Base-by-base conservation (phyloP, 2,797 vertebrate species). In the Podarcis lilfordi region DNA sequence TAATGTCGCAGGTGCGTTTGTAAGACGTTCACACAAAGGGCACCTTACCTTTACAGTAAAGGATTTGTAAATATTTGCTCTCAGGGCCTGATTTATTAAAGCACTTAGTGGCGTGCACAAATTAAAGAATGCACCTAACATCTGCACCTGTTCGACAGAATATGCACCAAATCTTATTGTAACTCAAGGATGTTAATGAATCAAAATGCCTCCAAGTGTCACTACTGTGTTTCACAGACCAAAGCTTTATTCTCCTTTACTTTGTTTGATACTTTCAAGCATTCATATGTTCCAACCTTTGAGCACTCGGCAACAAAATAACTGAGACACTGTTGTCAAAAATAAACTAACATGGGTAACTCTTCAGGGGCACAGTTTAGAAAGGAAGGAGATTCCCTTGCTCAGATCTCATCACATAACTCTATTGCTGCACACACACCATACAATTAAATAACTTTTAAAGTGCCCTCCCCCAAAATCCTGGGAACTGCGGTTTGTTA, bases 11-110 rank as follows among this genome's bases (percentile, higher is more conserved):
- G 3, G 2, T 88, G 71, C 88, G 50, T 17, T 64, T 76, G 66
- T 75, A 43, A 75, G 40, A 40, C 37, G 43, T 64, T 61, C 35
- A 87, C 23, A 76, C 80, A 76, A 82, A 76, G 59, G 81, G 59
- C 61, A 84, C 25, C 43, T 82, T 86, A 37, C 29, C 29, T 82
- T 87, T 75, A 66, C 80, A 50, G 55, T 66, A 75, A 76, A 82
- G 29, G n/a, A 27, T 66, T 27, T 64, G 80, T 87, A 87, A 87
- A 87, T 87, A 87, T 82, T 87, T 87, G 80, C 72, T 76, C 37
- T 45, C 50, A 81, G 35, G 69, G 27, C 37, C 79, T 75, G 69
- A 64, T 75, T 87, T 76, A 82, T 87, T 87, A 87, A 82, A 50
- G 59, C 79, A 87, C 29, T 87, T 87, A 76, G 71, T 29, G 43